Evolutionary conservation across 2,888 invertebrate genomes (phyloP).

Genomic region (Oeneis ivallda): DNA sequence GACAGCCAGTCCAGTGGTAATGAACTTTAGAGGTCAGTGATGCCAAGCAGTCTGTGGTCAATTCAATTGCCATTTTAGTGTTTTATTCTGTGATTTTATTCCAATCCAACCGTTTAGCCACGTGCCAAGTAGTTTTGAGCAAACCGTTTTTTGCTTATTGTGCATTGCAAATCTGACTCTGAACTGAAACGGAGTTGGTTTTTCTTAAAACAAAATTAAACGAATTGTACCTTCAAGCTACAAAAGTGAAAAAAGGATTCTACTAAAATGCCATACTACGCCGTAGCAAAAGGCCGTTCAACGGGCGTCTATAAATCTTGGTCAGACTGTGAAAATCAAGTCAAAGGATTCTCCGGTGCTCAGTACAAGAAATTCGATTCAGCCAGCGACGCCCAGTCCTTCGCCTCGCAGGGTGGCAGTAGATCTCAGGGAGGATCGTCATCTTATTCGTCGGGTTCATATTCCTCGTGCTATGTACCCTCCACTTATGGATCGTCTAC

Average conservation of each 20-base stretch:
- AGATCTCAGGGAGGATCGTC: constrained; percentile 25
- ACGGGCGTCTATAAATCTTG: constrained; percentile 84
- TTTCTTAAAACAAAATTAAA: no score
- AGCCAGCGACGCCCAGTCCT: constrained; percentile 79
- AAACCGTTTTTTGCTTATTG: no score
- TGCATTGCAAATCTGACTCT: no score
- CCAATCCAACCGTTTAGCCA: no score
- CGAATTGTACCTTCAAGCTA: not conserved
- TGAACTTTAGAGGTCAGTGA: no score
- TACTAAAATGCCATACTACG: constrained; percentile 81
- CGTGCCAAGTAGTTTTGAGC: no score
- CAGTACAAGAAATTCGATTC: constrained; percentile 86
- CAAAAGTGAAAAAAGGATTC: not conserved
- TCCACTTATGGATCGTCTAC: not conserved
- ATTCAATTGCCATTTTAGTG: no score
- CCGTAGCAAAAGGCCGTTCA: constrained; percentile 85
- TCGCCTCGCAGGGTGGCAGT: constrained; percentile 59
- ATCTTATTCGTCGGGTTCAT: not conserved
- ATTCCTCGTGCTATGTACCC: not conserved
- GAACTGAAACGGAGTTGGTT: no score
- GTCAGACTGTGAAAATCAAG: constrained; percentile 84
- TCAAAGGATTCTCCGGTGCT: constrained; percentile 82
- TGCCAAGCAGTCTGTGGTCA: no score
- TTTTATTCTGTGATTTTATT: no score
- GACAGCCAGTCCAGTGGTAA: no score